Percentiles rank a stretch among this genome's conserved stretches.
These are phyloP conservation scores for Caenorhabditis wallacei DNA, from an alignment of 2,888 invertebrate species.

Conservation along the genomic window DNA sequence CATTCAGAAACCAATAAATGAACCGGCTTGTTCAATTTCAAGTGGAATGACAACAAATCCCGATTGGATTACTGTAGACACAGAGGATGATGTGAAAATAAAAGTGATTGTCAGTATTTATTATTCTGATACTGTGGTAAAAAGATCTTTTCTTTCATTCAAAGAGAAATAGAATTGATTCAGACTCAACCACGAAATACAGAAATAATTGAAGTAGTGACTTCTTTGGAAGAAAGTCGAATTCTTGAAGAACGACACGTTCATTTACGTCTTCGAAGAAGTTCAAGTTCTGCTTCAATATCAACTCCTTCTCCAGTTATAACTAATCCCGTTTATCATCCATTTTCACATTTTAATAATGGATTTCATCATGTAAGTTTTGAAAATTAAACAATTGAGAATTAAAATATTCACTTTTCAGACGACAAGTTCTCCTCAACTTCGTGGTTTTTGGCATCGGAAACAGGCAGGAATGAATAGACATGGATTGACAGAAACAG, in stretches of 20 bases:
- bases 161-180: neutral
- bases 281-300: constrained; percentile 50
- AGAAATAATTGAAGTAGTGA: constrained; percentile 63
- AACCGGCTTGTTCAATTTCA: constrained; percentile 64
- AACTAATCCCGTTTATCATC: constrained; percentile 23
- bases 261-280: constrained; percentile 53
- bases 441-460: constrained; percentile 70
- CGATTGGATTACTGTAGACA: constrained; percentile 68
- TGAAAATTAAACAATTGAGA: neutral
- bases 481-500: constrained; percentile 62
- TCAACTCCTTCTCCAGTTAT: constrained; percentile 45
- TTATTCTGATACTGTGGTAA: constrained; percentile 68
- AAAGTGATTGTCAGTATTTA: constrained; percentile 66
- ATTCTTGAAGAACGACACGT: constrained; percentile 63
- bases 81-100: constrained; percentile 48
- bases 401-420: constrained; percentile 3
- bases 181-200: constrained; percentile 69
- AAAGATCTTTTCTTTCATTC: too few species aligned
- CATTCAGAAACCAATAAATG: constrained; percentile 66
- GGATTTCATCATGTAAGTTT: constrained; percentile 62
- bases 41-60: constrained; percentile 63
- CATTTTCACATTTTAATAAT: constrained; percentile 34
- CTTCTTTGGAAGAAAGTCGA: constrained; percentile 53
- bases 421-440: constrained; percentile 61
- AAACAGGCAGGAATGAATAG: constrained; percentile 57